Conservation (phyloP, 2,113 vertebrate species). For the Hydrochoerus hydrochaeris region DNA sequence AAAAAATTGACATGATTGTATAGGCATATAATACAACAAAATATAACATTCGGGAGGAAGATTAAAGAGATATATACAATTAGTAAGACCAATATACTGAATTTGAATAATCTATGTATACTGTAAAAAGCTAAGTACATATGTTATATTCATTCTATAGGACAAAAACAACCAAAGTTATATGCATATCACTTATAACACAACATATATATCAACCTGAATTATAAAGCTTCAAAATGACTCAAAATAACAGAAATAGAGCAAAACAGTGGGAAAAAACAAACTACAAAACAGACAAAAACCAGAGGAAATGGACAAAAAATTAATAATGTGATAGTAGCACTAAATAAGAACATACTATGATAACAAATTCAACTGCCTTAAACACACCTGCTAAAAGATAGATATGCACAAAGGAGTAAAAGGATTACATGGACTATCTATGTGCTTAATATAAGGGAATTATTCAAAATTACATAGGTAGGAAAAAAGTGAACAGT, state of each 20-base stretch:
- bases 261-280: not conserved
- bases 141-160: not conserved
- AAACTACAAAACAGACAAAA: too few species aligned
- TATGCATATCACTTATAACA: not conserved
- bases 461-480: not conserved
- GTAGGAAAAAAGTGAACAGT: not conserved
- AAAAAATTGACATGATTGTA: not conserved
- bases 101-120: not conserved
- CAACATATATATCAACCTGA: not conserved
- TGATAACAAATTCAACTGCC: not conserved
- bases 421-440: not conserved
- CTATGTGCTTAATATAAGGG: not conserved
- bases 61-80: not conserved
- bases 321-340: not conserved
- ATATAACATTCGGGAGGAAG: not conserved
- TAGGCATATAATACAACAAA: not conserved
- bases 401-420: not conserved
- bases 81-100: not conserved
- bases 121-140: not conserved
- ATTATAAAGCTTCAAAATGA: not conserved
- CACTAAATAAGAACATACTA: not conserved
- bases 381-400: not conserved
- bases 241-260: not conserved
- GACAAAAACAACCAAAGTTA: not conserved
- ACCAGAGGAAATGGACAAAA: not conserved